Conservation (phyloP, 2,888 invertebrate genomes). For the Tetragonula carbonaria region DNA sequence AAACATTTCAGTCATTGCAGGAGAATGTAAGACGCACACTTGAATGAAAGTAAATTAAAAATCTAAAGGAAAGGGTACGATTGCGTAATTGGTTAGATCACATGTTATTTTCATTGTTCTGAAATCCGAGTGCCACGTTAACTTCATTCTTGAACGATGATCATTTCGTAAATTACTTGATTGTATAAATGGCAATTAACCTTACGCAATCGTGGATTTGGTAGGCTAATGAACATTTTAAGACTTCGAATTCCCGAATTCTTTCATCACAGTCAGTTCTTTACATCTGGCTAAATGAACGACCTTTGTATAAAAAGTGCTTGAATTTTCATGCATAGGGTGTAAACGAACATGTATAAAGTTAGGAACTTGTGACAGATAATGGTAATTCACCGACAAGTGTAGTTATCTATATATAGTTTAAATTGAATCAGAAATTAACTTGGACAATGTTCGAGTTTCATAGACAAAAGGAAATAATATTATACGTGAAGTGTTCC, state of each 20-base stretch:
- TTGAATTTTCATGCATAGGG: not conserved
- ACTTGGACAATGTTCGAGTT: not conserved
- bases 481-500: not conserved
- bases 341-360: not conserved
- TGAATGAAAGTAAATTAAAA: not conserved
- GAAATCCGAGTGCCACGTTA: not conserved
- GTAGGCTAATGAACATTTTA: not conserved
- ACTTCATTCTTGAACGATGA: not conserved
- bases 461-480: not conserved
- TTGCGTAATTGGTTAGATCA: conserved; percentile 19
- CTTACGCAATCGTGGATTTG: conserved; percentile 36
- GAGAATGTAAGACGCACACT: not conserved
- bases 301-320: not conserved
- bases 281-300: not conserved
- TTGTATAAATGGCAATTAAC: conserved; percentile 8
- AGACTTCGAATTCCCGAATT: conserved; percentile 5
- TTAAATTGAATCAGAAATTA: not conserved
- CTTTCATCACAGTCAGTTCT: not conserved
- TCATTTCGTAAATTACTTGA: not conserved
- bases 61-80: not conserved
- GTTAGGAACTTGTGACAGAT: not conserved
- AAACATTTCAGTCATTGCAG: not conserved
- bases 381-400: not conserved
- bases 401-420: not conserved
- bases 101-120: conserved; percentile 16